Evolutionary conservation across 2,113 vertebrate genomes (phyloP), one percentile per base, ranked within the genome.

Genomic region (Equus quagga): DNA sequence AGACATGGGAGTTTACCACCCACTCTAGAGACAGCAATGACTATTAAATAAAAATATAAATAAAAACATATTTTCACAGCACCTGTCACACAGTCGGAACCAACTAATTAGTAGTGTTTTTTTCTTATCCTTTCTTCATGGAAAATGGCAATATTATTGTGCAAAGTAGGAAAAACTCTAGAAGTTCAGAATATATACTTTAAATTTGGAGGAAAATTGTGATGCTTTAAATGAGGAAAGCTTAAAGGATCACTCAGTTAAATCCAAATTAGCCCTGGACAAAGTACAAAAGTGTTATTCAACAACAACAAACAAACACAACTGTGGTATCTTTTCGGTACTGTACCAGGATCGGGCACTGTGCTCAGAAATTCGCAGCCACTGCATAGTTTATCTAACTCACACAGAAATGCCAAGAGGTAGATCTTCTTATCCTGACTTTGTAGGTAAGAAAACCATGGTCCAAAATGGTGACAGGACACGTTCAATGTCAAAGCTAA

Each of bases 21-120:
- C 28, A 78, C 15, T 70, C 2, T 81, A 28, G 82, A 76, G 21
- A 82, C 12, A 70, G 15, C 5, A 76, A 83, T 89, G 7, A 73
- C 72, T 28, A 58, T n/a, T 46, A 76, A 94, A 67, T 81, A 88
- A 76, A 94, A 91, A 72, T 94, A n/a, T 19, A 67, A 73, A 73
- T 78, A 26, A 85, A 41, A 28, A 18, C 8, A 15, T 87, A 87
- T 76, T 76, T 87, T 76, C 51, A 46, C 0, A 67, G 49, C 64
- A 49, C 10, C 26, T 91, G 6, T 41, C 10, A 46, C 58, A 49
- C 7, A 31, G 23, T 54, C 70, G 6, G 19, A 65, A 56, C 1
- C 58, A 80, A 33, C 56, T 67, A 65, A 73, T 85, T 49, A 64
- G 28, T 44, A 26, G 19, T 33, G 44, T 3, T 28, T 58, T 73